Evolutionary conservation across 2,888 invertebrate species (phyloP).

Genomic region (Philonicus albiceps): DNA sequence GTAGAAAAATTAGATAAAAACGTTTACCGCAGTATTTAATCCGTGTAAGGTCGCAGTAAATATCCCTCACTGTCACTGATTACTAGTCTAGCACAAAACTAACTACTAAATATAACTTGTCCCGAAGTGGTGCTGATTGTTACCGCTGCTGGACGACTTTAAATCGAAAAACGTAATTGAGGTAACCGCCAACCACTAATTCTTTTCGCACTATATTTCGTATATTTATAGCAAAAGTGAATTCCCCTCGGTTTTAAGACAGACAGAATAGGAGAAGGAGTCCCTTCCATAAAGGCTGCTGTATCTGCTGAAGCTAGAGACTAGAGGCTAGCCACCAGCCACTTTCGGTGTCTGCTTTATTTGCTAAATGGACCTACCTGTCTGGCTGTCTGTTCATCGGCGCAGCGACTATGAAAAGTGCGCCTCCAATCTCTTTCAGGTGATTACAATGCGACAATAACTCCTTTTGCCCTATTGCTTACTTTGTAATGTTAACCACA

Average conservation of each 20-base stretch:
- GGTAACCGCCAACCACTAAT: constrained; percentile 12
- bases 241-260: neutral
- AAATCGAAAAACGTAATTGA: neutral
- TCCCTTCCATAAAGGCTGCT: constrained; percentile 11
- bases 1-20: neutral
- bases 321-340: neutral
- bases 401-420: neutral
- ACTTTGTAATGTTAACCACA: neutral
- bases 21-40: neutral
- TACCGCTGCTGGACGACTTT: neutral
- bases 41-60: neutral
- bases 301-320: neutral
- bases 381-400: neutral
- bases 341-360: neutral
- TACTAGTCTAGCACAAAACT: neutral
- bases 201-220: constrained; percentile 15
- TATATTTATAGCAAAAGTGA: constrained; percentile 11
- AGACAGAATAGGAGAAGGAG: neutral
- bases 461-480: neutral
- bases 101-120: neutral
- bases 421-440: neutral
- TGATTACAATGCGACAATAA: neutral
- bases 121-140: neutral
- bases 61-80: constrained; percentile 2
- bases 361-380: constrained; percentile 10